Evolutionary conservation across 2,888 invertebrate species (phyloP), one percentile per base, ranked within the genome.

Genomic region (Drosophila pseudotakahashii): DNA sequence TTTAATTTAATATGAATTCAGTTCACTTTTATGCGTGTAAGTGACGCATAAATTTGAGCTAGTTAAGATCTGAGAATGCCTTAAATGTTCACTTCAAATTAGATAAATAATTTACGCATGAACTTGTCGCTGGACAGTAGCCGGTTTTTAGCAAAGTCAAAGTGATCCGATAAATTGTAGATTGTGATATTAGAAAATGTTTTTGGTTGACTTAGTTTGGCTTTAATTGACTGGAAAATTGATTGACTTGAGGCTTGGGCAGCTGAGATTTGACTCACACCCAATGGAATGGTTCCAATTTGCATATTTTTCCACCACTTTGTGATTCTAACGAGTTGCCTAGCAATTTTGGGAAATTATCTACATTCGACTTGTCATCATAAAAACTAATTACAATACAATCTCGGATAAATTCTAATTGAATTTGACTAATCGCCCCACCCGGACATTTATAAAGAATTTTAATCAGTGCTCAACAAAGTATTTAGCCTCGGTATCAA

Each of bases 211-310:
- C 41, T 69, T 52, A 54, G 44, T 71, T 55, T 55, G 55, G 62
- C 44, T 76, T 70, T 81, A 81, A 81, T 78, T 81, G 76, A 81
- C 77, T 72, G 76, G 59, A 58, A 63, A 76, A 74, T 76, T 77
- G 71, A 77, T 76, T 64, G 61, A 69, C 53, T 76, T 50, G 68
- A 57, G 57, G 73, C 37, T 66, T 2, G n/a, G 14, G 26, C 52
- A 53, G 62, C 37, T n/a, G 37, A 19, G 36, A 45, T 47, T 58
- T 64, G 42, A 64, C 54, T 55, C 78, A 55, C 81, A 58, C 76
- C 77, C 67, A 54, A 42, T 55, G 58, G 48, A 54, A 39, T 68
- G 67, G 59, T 50, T 53, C 26, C 63, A 63, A 75, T 79, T 77
- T 69, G 45, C 73, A 77, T 81, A 67, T 68, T 63, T 73, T 19